phyloP scores from a whole-genome alignment of 2,113 vertebrate species.

The Pteronura brasiliensis region DNA sequence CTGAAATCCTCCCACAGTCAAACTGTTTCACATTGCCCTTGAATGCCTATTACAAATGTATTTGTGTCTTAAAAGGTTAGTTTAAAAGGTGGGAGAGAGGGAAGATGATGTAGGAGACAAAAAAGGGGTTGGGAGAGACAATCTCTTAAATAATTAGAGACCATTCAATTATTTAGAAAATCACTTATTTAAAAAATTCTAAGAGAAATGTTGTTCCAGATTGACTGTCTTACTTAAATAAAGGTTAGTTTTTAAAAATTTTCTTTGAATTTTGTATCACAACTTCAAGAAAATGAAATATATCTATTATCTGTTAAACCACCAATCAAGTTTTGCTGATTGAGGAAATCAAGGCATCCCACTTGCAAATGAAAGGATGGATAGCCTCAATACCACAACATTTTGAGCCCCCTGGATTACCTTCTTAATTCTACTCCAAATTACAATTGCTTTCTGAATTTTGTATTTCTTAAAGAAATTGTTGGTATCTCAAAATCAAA shows the following conservation, averaged over 20 bases:
- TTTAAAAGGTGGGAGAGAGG: not conserved
- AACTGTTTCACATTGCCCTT: not conserved
- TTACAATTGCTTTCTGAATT: not conserved
- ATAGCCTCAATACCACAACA: fast-evolving
- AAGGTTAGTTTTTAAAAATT: not conserved
- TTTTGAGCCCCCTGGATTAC: not conserved
- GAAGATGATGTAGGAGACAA: not conserved
- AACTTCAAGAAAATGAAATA: not conserved
- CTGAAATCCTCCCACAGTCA: not conserved
- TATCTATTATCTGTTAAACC: not conserved
- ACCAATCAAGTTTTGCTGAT: not conserved
- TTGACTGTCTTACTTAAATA: not conserved
- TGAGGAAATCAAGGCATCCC: not conserved
- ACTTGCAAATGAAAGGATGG: not conserved
- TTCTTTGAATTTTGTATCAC: constrained; percentile 2
- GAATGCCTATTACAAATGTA: not conserved
- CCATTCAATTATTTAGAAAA: not conserved
- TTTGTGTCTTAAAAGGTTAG: not conserved
- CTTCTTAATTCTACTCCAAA: not conserved
- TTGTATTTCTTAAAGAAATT: not conserved
- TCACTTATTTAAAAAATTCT: not conserved
- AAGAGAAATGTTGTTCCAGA: not conserved
- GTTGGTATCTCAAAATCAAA: not conserved
- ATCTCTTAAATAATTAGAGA: not conserved
- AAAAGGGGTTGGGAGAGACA: not conserved